A percentile compares a stretch with the other conserved stretches of the same genome.
phyloP scores from a whole-genome alignment of 2,113 vertebrate genomes.

The Sorex fumeus region DNA sequence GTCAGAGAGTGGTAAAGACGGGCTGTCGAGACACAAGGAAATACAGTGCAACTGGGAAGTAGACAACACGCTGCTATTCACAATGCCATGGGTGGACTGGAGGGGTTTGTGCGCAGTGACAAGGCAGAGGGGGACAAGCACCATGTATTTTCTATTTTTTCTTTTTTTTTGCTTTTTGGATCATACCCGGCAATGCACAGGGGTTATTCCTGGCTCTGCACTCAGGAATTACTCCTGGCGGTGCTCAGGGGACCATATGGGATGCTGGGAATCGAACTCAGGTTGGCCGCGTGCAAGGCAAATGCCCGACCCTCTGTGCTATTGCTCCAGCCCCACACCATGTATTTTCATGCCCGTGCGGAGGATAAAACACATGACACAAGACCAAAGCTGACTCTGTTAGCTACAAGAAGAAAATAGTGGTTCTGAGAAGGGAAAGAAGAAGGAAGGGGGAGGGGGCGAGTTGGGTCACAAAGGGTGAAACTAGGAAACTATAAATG shows the following conservation, averaged over 20 bases:
- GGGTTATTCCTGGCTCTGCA: too few relatives aligned
- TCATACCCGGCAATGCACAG: too few relatives aligned
- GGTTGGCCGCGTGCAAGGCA: too few relatives aligned
- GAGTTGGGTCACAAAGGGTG: background rate
- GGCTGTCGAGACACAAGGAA: background rate
- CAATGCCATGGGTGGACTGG: background rate
- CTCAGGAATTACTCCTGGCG: too few relatives aligned
- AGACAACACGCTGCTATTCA: background rate
- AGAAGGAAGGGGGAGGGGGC: background rate
- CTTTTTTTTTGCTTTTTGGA: too few relatives aligned
- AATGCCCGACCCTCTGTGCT: too few relatives aligned
- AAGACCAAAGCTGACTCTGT: background rate
- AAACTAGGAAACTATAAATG: background rate
- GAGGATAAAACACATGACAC: background rate
- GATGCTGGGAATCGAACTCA: too few relatives aligned
- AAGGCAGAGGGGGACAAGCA: background rate
- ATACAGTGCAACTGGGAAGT: background rate
- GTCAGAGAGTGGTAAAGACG: background rate
- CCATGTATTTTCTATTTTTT: background rate
- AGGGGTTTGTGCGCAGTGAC: background rate
- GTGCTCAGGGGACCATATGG: too few relatives aligned
- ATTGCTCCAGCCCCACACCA: too few relatives aligned
- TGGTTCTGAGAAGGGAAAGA: background rate
- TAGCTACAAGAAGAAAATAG: background rate
- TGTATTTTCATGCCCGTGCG: background rate